Conservation (phyloP, 2,113 vertebrate species). For the Tachysurus fulvidraco region DNA sequence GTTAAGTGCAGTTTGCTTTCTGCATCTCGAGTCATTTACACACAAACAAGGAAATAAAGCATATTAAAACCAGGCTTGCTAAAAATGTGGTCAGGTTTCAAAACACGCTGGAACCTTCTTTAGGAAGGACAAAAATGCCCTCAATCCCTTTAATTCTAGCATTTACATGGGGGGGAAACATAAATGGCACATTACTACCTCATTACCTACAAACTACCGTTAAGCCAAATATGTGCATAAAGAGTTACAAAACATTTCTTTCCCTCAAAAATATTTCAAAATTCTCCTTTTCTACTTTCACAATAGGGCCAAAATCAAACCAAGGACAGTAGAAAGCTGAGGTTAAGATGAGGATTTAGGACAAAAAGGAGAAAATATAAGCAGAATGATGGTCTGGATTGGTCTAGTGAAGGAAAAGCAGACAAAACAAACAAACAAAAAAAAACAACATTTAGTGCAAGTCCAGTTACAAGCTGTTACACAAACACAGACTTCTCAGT, state of each 20-base stretch:
- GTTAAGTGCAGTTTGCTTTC: conserved; percentile 75
- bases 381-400: not conserved
- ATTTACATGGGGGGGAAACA: conserved; percentile 46
- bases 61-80: conserved; percentile 50
- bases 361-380: not conserved
- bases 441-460: not conserved
- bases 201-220: conserved; percentile 37
- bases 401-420: not conserved
- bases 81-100: conserved; percentile 57
- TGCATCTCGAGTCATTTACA: conserved; percentile 67
- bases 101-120: conserved; percentile 53
- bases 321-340: not conserved
- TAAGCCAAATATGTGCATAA: conserved; percentile 69
- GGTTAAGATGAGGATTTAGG: not conserved
- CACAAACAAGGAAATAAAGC: conserved; percentile 55
- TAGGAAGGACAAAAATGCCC: conserved; percentile 1
- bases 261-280: not conserved
- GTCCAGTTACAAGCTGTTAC: not conserved
- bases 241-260: conserved; percentile 75
- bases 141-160: not conserved
- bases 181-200: conserved; percentile 70
- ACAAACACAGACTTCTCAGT: not conserved
- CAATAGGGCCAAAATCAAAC: not conserved
- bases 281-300: not conserved
- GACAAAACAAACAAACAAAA: not conserved